phyloP scores from a whole-genome alignment of 2,113 vertebrate species.

The Sapajus apella region DNA sequence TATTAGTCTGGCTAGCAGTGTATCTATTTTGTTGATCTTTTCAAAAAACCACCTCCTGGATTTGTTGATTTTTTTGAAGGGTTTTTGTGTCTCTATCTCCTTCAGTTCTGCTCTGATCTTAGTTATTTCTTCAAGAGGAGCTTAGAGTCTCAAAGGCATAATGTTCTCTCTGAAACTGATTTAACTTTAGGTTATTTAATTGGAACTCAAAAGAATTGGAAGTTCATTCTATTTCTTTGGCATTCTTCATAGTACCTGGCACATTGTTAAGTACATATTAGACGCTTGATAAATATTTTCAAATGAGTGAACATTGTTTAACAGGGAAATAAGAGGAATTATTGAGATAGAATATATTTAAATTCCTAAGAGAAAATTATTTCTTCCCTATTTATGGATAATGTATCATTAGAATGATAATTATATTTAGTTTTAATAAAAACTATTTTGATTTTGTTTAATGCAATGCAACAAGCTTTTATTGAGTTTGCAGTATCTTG shows the following conservation, averaged over 20 bases:
- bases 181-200: constrained; percentile 69
- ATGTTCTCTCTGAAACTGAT: constrained; percentile 59
- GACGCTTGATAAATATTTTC: constrained; percentile 33
- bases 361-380: constrained; percentile 29
- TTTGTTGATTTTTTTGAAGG: too few relatives aligned
- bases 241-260: constrained; percentile 41
- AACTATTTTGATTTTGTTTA: constrained; percentile 23
- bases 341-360: constrained; percentile 31
- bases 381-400: constrained; percentile 18
- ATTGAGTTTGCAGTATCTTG: neutral
- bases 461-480: constrained; percentile 7
- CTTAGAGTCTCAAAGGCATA: constrained; percentile 60
- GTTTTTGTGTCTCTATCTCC: too few relatives aligned
- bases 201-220: constrained; percentile 60
- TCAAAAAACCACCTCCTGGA: too few relatives aligned
- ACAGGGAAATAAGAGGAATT: constrained; percentile 25
- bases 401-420: constrained; percentile 5
- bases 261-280: constrained; percentile 48
- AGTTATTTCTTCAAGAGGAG: constrained; percentile 60
- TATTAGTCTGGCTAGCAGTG: too few relatives aligned
- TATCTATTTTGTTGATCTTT: too few relatives aligned
- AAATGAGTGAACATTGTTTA: constrained; percentile 28
- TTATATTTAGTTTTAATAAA: constrained; percentile 39
- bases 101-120: too few relatives aligned
- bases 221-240: constrained; percentile 56